Evolutionary conservation across 2,113 vertebrate genomes (phyloP).

Genomic region (Calonectris borealis): DNA sequence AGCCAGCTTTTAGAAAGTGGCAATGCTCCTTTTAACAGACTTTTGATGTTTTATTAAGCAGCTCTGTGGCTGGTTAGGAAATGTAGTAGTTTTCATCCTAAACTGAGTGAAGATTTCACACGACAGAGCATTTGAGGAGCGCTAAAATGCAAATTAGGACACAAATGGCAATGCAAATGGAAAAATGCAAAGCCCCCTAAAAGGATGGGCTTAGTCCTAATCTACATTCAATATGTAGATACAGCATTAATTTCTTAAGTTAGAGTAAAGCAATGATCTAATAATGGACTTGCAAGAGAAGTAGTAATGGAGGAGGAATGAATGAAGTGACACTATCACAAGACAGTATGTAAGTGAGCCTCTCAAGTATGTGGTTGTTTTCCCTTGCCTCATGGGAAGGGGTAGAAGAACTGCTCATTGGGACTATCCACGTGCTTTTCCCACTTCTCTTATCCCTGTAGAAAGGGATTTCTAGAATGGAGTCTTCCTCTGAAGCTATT

Average conservation of each 20-base stretch:
- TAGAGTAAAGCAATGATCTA: background rate
- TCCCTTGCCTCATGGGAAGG: background rate
- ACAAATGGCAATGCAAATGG: no score
- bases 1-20: background rate
- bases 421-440: background rate
- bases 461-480: background rate
- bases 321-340: background rate
- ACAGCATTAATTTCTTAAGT: background rate
- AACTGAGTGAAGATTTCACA: background rate
- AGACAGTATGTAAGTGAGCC: background rate
- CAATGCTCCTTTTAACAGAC: background rate
- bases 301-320: background rate
- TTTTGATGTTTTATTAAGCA: conserved; percentile 23
- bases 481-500: background rate
- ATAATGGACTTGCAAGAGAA: background rate
- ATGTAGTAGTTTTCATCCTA: background rate
- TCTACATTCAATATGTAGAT: background rate
- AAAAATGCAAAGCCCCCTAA: background rate
- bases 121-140: background rate
- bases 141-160: background rate
- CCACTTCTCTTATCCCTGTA: background rate
- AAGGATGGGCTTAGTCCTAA: background rate
- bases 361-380: background rate
- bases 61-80: background rate
- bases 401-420: background rate